phyloP scores from a whole-genome alignment of 1,140 invertebrate species.

The Cyclargus thomasi region DNA sequence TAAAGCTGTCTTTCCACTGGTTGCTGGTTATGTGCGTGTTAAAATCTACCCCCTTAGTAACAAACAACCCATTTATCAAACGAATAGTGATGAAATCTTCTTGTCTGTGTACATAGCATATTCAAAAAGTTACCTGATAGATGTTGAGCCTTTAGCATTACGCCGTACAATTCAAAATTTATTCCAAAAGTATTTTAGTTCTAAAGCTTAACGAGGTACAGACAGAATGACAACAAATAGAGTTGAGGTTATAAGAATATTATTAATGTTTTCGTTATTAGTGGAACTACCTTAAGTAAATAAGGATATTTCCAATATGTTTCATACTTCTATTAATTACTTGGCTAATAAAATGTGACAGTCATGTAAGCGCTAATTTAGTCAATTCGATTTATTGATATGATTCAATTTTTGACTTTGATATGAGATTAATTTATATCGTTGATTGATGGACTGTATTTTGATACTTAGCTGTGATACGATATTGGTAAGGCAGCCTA shows the following conservation, averaged over 20 bases:
- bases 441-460: neutral
- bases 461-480: too few relatives aligned
- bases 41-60: too few relatives aligned
- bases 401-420: neutral
- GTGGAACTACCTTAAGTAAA: too few relatives aligned
- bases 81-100: too few relatives aligned
- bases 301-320: slow-evolving; percentile 16
- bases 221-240: neutral
- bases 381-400: neutral
- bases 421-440: neutral
- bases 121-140: too few relatives aligned
- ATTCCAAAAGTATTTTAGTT: neutral
- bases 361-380: neutral
- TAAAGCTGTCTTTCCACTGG: too few relatives aligned
- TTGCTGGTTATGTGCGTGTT: too few relatives aligned
- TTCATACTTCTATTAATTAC: slow-evolving; percentile 4
- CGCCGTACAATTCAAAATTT: too few relatives aligned
- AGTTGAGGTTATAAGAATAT: neutral
- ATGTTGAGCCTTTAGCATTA: too few relatives aligned
- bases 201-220: neutral
- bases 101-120: too few relatives aligned
- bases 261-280: neutral
- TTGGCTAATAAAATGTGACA: neutral
- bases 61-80: too few relatives aligned
- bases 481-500: too few relatives aligned